Evolutionary conservation across 2,113 vertebrate species (phyloP), one percentile per base, ranked within the genome.

Genomic region (Hippoglossus stenolepis): DNA sequence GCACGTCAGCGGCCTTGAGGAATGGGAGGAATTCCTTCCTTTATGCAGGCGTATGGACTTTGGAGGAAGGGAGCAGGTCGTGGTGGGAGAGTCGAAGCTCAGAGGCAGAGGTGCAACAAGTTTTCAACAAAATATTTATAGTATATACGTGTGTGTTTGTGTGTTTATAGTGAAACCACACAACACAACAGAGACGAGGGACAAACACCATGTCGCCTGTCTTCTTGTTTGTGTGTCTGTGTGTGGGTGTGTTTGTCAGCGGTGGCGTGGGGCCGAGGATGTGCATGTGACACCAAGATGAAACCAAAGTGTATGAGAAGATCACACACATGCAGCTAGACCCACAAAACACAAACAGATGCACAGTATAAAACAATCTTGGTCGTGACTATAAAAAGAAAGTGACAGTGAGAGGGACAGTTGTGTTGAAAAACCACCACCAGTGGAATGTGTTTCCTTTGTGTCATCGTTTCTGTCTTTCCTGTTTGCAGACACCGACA

Each of bases 11-110:
- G 87, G 75, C 75, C 40, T 31, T 17, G 45, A 86, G 89, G 86
- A 92, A 91, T 88, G 77, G 77, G 56, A 88, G 87, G 87, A 89
- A 91, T 90, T 89, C 85, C 84, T 85, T 78, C 72, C 71, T 43
- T 43, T 74, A 65, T 15, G 70, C 58, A 72, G 83, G 85, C 51
- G 45, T 66, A 4, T 65, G 65, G 75, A 80, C 59, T 65, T 65
- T 15, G 61, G 62, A 63, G 77, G 71, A 68, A 77, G 82, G 17
- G 18, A 43, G 61, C 40, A 43, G 40, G 15, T 17, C 40, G 0
- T 45, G 67, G 43, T 13, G 43, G 17, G 40, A 43, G 10, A 13
- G 12, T 43, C 11, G 40, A 43, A 12, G 40, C 40, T 43, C 40
- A 2, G 40, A 7, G 1, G 6, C 35, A 7, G 35, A 13, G 40